phyloP scores from a whole-genome alignment of 2,888 invertebrate species.

The Ashinkailepas kermadecensis region DNA sequence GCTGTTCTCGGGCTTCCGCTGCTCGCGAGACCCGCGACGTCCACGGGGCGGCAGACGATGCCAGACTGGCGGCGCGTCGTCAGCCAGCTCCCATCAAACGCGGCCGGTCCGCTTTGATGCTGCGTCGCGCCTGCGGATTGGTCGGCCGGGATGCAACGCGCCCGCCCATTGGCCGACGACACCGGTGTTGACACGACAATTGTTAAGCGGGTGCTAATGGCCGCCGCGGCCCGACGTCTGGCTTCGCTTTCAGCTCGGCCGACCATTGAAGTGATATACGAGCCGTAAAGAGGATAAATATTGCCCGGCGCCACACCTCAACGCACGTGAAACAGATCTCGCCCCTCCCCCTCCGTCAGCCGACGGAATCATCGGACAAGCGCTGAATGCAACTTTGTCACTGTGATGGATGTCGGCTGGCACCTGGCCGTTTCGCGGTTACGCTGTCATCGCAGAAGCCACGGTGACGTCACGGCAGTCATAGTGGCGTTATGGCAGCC shows the following conservation, averaged over 20 bases:
- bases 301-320: neutral
- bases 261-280: slow-evolving; percentile 2
- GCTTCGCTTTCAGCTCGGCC: neutral
- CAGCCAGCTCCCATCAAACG: neutral
- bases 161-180: neutral
- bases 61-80: neutral
- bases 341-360: too few species aligned
- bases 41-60: too few species aligned
- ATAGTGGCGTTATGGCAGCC: too few species aligned
- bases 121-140: neutral
- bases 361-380: too few species aligned
- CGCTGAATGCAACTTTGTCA: too few species aligned
- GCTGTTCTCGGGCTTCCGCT: too few species aligned
- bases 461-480: too few species aligned
- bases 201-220: slow-evolving; percentile 17
- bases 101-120: slow-evolving; percentile 3
- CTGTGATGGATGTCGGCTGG: too few species aligned
- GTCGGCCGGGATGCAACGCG: neutral
- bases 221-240: neutral
- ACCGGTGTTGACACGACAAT: slow-evolving; percentile 5
- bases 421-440: too few species aligned
- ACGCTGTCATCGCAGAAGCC: too few species aligned
- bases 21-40: too few species aligned
- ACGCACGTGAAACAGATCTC: slow-evolving; percentile 1
- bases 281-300: slow-evolving; percentile 16